Conservation (phyloP, 2,113 vertebrate genomes). For the Calonectris borealis region DNA sequence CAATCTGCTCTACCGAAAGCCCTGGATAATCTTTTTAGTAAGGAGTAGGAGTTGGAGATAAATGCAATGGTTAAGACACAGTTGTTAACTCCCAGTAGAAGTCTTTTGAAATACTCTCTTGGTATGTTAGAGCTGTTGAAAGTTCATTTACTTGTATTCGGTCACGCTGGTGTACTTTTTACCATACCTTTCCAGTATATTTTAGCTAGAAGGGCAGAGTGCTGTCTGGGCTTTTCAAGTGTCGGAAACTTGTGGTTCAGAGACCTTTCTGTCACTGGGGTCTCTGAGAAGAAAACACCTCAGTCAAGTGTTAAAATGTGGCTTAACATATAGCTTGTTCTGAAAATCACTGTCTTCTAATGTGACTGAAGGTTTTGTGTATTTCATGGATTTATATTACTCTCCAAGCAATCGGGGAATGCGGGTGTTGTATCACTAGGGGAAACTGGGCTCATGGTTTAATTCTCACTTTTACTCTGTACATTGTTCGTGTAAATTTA, state of each 20-base stretch:
- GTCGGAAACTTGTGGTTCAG: not conserved
- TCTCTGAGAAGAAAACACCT: not conserved
- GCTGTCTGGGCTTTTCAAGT: not conserved
- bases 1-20: not conserved
- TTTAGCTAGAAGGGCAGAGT: not conserved
- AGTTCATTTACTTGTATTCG: not conserved
- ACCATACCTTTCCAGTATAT: not conserved
- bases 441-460: not conserved
- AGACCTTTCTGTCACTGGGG: not conserved
- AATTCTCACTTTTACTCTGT: not conserved
- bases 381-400: not conserved
- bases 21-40: not conserved
- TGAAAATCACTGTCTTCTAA: not conserved
- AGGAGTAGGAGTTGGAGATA: not conserved
- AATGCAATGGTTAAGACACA: not conserved
- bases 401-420: not conserved
- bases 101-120: not conserved
- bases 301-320: not conserved
- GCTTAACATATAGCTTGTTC: not conserved
- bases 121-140: not conserved
- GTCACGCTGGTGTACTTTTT: not conserved
- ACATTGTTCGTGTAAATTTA: accelerated
- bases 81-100: not conserved
- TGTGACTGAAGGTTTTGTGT: not conserved
- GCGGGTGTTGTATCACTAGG: not conserved